These are phyloP conservation scores for Pterocles gutturalis DNA, from an alignment of 2,113 vertebrate species.

Conservation along the genomic window DNA sequence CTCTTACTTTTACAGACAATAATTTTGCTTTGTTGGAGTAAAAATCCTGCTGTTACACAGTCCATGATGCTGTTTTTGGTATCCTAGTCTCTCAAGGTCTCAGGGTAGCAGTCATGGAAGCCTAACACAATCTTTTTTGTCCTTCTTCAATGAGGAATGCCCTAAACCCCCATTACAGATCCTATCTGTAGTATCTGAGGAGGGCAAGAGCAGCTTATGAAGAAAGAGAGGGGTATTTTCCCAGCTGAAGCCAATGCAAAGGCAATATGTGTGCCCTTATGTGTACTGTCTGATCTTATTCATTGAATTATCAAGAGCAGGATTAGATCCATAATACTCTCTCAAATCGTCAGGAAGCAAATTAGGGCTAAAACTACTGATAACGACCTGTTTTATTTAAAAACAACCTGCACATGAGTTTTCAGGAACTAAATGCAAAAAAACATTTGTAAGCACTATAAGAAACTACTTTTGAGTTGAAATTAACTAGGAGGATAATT, in stretches of 20 bases:
- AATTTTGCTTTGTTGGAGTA: background rate
- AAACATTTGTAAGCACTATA: background rate
- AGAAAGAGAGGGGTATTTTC: background rate
- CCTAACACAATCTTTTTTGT: background rate
- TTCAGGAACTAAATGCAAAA: slow-evolving; percentile 16
- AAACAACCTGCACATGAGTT: slow-evolving; percentile 16
- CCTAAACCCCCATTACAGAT: background rate
- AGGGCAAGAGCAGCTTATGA: background rate
- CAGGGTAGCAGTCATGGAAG: background rate
- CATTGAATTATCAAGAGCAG: slow-evolving; percentile 2
- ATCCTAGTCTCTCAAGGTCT: background rate
- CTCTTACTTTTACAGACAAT: background rate
- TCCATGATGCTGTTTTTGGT: background rate
- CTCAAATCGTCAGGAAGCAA: background rate
- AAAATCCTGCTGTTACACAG: slow-evolving; percentile 4
- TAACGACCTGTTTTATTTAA: slow-evolving; percentile 30
- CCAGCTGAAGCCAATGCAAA: background rate
- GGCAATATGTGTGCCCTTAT: background rate
- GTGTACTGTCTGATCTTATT: background rate
- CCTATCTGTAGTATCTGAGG: background rate
- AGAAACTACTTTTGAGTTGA: background rate
- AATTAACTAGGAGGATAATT: background rate
- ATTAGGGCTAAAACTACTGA: slow-evolving; percentile 38
- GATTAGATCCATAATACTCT: slow-evolving; percentile 25
- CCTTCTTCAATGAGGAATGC: background rate